Evolutionary conservation across 1,140 invertebrate species (phyloP).

Genomic region (Chrysoperla carnea): DNA sequence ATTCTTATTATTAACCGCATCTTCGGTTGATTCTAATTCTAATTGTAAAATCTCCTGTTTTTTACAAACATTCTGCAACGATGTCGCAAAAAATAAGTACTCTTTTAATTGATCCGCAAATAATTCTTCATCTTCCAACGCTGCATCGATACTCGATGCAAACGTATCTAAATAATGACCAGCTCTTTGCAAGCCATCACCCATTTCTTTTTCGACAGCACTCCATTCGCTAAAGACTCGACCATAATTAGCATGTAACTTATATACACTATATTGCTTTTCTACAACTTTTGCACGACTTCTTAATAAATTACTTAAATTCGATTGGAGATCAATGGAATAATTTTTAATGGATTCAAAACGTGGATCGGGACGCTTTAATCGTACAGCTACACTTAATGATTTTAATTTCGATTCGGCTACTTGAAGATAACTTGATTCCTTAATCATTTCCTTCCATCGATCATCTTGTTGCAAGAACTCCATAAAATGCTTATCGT

Average conservation of each 20-base stretch:
- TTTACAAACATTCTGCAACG: conserved; percentile 53
- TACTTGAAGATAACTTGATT: conserved; percentile 33
- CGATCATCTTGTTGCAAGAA: conserved; percentile 57
- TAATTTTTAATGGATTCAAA: conserved; percentile 64
- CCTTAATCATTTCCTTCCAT: conserved; percentile 46
- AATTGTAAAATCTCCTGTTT: conserved; percentile 58
- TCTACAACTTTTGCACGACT: conserved; percentile 51
- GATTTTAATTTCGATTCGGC: conserved; percentile 62
- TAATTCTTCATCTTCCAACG: conserved; percentile 66
- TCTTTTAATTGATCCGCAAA: conserved; percentile 72
- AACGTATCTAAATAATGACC: conserved; percentile 56
- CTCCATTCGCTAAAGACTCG: conserved; percentile 75
- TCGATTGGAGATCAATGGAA: conserved; percentile 51
- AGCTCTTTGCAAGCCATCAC: conserved; percentile 54
- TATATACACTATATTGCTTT: conserved; percentile 61
- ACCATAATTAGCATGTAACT: conserved; percentile 65
- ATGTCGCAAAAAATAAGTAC: conserved; percentile 58
- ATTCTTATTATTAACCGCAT: conserved; percentile 33
- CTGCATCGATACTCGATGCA: conserved; percentile 54
- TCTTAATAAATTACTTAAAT: conserved; percentile 33
- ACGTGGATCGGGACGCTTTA: conserved; percentile 52
- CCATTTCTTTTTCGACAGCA: conserved; percentile 67
- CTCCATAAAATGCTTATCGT: conserved; percentile 55
- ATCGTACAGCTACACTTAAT: conserved; percentile 51
- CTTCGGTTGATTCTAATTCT: conserved; percentile 49